Conservation (phyloP, 2,797 vertebrate genomes). For the Anguilla megastoma region DNA sequence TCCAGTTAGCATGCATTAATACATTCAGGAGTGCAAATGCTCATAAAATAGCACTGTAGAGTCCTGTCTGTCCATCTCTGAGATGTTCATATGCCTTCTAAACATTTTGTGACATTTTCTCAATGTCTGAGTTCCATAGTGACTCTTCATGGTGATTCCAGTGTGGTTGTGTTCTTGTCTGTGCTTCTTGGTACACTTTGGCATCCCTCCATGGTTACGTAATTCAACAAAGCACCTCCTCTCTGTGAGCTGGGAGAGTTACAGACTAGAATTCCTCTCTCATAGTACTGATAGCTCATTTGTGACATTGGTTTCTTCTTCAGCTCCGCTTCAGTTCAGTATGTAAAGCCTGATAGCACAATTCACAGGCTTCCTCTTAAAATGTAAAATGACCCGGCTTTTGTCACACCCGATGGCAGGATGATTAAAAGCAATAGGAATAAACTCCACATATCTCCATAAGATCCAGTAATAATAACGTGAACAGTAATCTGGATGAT, state of each 20-base stretch:
- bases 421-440: background rate
- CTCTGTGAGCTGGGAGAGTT: background rate
- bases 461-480: conserved; percentile 31
- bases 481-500: conserved; percentile 35
- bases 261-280: background rate
- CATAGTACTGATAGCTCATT: background rate
- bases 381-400: too few relatives aligned
- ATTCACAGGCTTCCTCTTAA: too few relatives aligned
- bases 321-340: too few relatives aligned
- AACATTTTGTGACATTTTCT: background rate
- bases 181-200: too few relatives aligned
- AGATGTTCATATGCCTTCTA: background rate
- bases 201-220: too few relatives aligned
- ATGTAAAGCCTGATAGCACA: too few relatives aligned
- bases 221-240: too few relatives aligned
- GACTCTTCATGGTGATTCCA: background rate
- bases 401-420: conserved; percentile 3
- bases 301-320: background rate
- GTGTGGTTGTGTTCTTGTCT: background rate
- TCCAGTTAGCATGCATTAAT: too few relatives aligned
- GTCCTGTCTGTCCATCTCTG: background rate
- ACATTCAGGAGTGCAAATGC: too few relatives aligned
- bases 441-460: conserved; percentile 11
- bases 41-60: too few relatives aligned
- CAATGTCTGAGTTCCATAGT: background rate